These are phyloP conservation scores for Ceratotherium simum DNA, from an alignment of 2,113 vertebrate species.

Conservation along the genomic window DNA sequence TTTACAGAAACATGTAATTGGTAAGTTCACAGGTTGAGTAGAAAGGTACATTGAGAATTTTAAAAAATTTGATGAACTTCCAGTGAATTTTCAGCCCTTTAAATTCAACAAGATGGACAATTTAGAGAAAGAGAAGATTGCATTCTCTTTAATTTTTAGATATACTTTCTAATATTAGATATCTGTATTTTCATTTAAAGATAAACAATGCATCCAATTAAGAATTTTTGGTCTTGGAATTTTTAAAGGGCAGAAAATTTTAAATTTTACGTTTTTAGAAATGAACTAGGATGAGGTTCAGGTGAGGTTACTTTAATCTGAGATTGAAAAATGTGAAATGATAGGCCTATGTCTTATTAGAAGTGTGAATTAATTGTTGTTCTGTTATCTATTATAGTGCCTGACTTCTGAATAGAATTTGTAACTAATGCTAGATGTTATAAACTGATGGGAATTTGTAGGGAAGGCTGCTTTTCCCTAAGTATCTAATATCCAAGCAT, in stretches of 20 bases:
- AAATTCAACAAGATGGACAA: background rate
- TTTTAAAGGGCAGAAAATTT: constrained; percentile 29
- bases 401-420: background rate
- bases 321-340: background rate
- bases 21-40: constrained; percentile 86
- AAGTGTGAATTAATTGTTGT: background rate
- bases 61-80: background rate
- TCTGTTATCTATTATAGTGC: background rate
- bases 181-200: constrained; percentile 32
- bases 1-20: constrained; percentile 97
- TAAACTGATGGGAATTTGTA: background rate
- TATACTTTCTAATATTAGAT: background rate
- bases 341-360: background rate
- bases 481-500: background rate
- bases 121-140: constrained; percentile 20
- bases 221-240: constrained; percentile 30
- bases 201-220: background rate
- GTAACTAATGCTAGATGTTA: background rate
- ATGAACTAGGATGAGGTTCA: background rate
- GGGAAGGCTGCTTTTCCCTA: background rate
- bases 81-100: constrained; percentile 16
- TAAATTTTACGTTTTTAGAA: background rate
- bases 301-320: background rate
- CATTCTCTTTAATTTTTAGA: background rate
- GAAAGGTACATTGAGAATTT: constrained; percentile 27